Evolutionary conservation across 2,888 invertebrate species (phyloP).

Genomic region (Dasysyrphus albostriatus): DNA sequence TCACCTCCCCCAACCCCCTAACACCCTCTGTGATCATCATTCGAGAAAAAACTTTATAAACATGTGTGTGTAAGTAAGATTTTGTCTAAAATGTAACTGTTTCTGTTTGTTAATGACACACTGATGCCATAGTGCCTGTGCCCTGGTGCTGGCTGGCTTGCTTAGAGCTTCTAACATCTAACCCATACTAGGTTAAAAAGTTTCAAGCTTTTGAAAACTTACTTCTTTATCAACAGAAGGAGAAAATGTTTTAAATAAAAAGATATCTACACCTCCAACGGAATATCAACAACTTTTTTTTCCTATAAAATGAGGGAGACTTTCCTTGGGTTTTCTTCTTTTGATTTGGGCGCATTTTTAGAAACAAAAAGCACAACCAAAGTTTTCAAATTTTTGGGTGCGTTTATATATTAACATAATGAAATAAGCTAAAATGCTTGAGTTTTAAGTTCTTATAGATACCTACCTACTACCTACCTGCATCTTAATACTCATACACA

Average conservation of each 20-base stretch:
- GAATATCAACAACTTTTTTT: background rate
- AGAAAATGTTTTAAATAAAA: conserved; percentile 10
- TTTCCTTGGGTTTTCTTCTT: conserved; percentile 2
- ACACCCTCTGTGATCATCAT: background rate
- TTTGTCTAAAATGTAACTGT: conserved; percentile 38
- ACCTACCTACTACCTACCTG: too few relatives aligned
- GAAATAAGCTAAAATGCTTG: conserved; percentile 71
- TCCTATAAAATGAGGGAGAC: background rate
- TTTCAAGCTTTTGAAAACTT: conserved; percentile 24
- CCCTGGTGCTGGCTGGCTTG: conserved; percentile 2
- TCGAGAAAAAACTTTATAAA: background rate
- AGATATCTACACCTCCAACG: background rate
- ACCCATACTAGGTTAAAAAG: conserved; percentile 5
- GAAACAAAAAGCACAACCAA: conserved; percentile 58
- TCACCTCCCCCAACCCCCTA: background rate
- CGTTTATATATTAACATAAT: conserved; percentile 68
- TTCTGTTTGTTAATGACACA: conserved; percentile 46
- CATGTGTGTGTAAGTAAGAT: background rate
- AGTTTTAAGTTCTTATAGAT: conserved; percentile 47
- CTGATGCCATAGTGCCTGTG: background rate
- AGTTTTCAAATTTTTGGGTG: conserved; percentile 68
- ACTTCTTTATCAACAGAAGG: background rate
- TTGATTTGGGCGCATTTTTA: background rate
- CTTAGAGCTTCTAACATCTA: conserved; percentile 6
- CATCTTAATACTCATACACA: background rate